Evolutionary conservation across 1,140 invertebrate species (phyloP).

Genomic region (Lordiphosa clarofinis): DNA sequence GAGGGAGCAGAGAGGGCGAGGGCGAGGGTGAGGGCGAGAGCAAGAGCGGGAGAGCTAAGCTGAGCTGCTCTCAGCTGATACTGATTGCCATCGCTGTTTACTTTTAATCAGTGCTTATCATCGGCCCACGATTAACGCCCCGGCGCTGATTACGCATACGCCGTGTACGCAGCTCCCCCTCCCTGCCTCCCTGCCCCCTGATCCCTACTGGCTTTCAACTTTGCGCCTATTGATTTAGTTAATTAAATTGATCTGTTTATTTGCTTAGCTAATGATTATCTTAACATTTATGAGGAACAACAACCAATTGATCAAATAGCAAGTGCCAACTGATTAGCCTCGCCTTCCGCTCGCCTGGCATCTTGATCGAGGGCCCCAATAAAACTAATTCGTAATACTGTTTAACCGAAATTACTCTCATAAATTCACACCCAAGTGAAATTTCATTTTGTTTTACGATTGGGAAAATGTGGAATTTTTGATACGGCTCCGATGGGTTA

Average conservation of each 20-base stretch:
- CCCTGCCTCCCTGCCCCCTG: too few relatives aligned
- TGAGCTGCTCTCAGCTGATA: conserved; percentile 6
- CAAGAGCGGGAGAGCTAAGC: not conserved
- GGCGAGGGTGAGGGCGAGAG: not conserved
- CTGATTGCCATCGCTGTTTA: conserved; percentile 48
- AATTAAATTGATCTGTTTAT: conserved; percentile 56
- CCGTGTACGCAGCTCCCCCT: too few relatives aligned
- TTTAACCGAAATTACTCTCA: conserved; percentile 47
- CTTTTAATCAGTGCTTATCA: conserved; percentile 70
- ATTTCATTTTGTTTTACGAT: too few relatives aligned
- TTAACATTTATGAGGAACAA: conserved; percentile 28
- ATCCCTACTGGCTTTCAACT: too few relatives aligned
- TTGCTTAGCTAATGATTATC: conserved; percentile 42
- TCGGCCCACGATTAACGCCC: conserved; percentile 46
- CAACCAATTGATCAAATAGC: conserved; percentile 15
- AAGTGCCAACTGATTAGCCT: conserved; percentile 1
- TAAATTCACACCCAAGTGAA: conserved; percentile 43
- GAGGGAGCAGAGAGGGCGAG: too few relatives aligned
- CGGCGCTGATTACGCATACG: conserved; percentile 45
- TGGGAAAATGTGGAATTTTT: too few relatives aligned
- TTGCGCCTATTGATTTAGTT: conserved; percentile 57
- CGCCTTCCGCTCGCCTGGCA: not conserved
- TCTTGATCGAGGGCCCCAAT: conserved; percentile 22
- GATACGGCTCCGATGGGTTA: too few relatives aligned
- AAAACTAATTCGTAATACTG: conserved; percentile 61